phyloP scores from a whole-genome alignment of 2,888 invertebrate genomes.

The Dilophus febrilis region DNA sequence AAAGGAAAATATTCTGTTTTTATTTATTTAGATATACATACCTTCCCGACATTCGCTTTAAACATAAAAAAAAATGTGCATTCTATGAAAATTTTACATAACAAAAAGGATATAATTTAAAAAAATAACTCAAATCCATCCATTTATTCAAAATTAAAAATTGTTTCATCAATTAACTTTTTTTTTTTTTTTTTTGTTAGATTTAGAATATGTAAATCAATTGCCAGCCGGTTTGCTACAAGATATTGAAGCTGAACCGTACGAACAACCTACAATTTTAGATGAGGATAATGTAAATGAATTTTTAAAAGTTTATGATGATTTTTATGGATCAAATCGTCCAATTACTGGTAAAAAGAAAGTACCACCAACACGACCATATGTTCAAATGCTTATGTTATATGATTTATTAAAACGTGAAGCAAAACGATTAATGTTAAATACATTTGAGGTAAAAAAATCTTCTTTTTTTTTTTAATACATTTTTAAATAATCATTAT shows the following conservation, averaged over 20 bases:
- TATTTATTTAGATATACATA: no score
- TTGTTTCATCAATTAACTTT: no score
- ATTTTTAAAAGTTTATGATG: conserved; percentile 27
- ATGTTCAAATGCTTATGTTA: conserved; percentile 27
- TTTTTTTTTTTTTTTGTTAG: no score
- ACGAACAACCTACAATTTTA: conserved; percentile 9
- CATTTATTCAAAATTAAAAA: no score
- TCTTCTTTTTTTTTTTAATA: background rate
- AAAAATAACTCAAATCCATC: no score
- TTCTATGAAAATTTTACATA: no score
- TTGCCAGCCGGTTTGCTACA: conserved; percentile 22
- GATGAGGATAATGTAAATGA: conserved; percentile 27
- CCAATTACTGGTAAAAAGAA: conserved; percentile 28
- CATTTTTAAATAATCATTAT: background rate
- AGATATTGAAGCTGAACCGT: conserved; percentile 22
- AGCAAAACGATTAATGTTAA: conserved; percentile 26
- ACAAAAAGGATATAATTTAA: no score
- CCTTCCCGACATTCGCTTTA: no score
- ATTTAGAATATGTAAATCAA: conserved; percentile 19
- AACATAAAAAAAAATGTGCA: no score
- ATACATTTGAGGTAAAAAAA: conserved; percentile 21
- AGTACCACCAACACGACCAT: conserved; percentile 28
- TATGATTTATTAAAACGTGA: conserved; percentile 30
- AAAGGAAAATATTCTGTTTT: no score
- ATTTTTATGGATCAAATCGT: conserved; percentile 20